Base-by-base conservation (phyloP, 2,113 vertebrate genomes). In the Oryzias melastigma region DNA sequence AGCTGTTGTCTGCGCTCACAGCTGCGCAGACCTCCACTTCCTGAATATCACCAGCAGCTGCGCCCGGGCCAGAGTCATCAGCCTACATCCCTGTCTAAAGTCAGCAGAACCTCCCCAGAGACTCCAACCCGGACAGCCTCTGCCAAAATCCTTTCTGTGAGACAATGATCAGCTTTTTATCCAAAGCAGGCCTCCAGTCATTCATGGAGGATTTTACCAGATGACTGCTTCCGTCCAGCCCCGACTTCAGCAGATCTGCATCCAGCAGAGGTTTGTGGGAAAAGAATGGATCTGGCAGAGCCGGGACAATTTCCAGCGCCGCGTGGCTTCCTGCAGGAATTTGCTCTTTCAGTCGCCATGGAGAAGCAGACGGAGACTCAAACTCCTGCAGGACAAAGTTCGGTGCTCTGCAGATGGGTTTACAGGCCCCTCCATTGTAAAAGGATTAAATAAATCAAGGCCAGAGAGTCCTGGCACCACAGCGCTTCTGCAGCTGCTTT, bases 391-490 rank as follows among this genome's bases (percentile, higher is more conserved):
- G 71, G 65, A 90, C 88, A 91, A 90, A 87, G 84, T 77, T 77
- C 69, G 72, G 44, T 12, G 73, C 77, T 85, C 83, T 84, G 65
- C 88, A 70, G 85, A 89, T 81, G 70, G 84, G 83, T 88, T 88
- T 89, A 84, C 76, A 84, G 77, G 78, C 68, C 68, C 82, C 61
- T 65, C 60, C 79, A 85, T 82, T 86, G 88, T 88, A 75, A 84
- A 81, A 73, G 84, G 79, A 81, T 83, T 84, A 82, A 86, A 91
- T 90, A 90, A 90, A 91, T 89, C 86, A 90, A 75, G 78, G 71
- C 80, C 46, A 71, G 73, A 18, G 55, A 74, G 83, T 82, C 67
- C 79, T 50, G 71, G 83, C 73, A 62, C 59, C 58, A 61, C 45
- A 16, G 71, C 58, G 61, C 63, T 75, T 51, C 72, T 29, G 53